Evolutionary conservation across 2,797 vertebrate genomes (phyloP).

Genomic region (Gymnocypris eckloni): DNA sequence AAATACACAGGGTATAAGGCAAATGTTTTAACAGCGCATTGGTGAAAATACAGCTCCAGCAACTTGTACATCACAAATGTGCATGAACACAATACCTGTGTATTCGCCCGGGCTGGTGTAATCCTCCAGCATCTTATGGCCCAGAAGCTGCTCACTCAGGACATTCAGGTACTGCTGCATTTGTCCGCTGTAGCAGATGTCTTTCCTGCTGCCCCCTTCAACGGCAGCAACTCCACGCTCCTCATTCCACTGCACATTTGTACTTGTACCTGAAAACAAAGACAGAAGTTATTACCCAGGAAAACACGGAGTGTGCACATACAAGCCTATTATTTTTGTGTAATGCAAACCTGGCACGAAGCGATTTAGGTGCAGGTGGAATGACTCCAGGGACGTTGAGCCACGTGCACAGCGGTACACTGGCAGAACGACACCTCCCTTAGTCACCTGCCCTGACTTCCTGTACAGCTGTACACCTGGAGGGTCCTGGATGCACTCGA

Average conservation of each 20-base stretch:
- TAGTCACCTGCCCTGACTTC: slow-evolving; percentile 12
- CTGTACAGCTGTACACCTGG: slow-evolving; percentile 27
- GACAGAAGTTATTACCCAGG: background rate
- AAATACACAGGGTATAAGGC: background rate
- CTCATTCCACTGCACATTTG: background rate
- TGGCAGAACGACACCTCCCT: slow-evolving; percentile 27
- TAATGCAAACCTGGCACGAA: too few relatives aligned
- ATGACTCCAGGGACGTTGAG: slow-evolving; percentile 41
- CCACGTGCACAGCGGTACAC: background rate
- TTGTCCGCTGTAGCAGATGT: background rate
- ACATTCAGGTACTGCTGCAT: background rate
- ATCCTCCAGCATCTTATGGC: background rate
- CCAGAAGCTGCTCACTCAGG: background rate
- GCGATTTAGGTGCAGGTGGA: slow-evolving; percentile 36
- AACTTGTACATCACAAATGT: background rate
- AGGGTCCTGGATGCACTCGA: slow-evolving; percentile 28
- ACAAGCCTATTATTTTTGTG: background rate
- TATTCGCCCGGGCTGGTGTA: slow-evolving; percentile 31
- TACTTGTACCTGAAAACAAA: background rate
- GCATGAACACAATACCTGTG: background rate
- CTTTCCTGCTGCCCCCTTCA: background rate
- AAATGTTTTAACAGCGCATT: background rate
- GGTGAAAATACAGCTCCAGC: background rate
- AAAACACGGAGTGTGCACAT: background rate
- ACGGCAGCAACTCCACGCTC: background rate